A percentile compares a stretch with the other conserved stretches of the same genome.
These are phyloP conservation scores for Ernsta delagoae DNA, from an alignment of 2,888 invertebrate species.

Conservation along the genomic window DNA sequence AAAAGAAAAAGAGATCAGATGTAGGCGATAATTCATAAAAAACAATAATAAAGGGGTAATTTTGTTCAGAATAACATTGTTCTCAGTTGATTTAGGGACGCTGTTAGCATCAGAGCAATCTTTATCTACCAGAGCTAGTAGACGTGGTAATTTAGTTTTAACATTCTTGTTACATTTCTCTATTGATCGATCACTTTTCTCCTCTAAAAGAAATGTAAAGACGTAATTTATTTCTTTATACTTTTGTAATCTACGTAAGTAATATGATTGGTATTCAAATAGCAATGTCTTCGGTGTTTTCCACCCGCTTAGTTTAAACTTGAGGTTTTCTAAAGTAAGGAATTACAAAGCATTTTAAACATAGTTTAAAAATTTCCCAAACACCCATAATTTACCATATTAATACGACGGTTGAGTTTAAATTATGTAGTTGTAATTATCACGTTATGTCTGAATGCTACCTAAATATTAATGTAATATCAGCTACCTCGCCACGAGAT, in stretches of 20 bases:
- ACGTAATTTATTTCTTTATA: neutral
- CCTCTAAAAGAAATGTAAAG: neutral
- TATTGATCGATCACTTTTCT: neutral
- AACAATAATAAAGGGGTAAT: constrained; percentile 71
- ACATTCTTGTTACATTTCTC: constrained; percentile 10
- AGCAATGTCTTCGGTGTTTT: too few species aligned
- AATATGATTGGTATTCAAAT: too few species aligned
- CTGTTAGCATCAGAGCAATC: constrained; percentile 28
- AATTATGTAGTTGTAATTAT: too few species aligned
- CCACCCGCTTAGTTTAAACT: too few species aligned
- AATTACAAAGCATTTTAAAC: too few species aligned
- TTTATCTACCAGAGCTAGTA: constrained; percentile 40
- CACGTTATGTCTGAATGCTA: too few species aligned
- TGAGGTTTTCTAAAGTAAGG: too few species aligned
- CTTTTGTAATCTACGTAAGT: too few species aligned
- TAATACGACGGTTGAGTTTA: too few species aligned
- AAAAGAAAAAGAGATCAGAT: constrained; percentile 71
- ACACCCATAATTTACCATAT: too few species aligned
- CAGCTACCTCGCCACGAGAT: neutral
- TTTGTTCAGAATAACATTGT: constrained; percentile 62
- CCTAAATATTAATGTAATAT: too few species aligned
- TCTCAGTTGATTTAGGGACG: constrained; percentile 60
- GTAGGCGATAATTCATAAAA: constrained; percentile 77
- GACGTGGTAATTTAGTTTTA: constrained; percentile 42
- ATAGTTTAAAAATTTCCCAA: too few species aligned